Base-by-base conservation (phyloP, 2,797 vertebrate species). In the Antennarius maculatus region DNA sequence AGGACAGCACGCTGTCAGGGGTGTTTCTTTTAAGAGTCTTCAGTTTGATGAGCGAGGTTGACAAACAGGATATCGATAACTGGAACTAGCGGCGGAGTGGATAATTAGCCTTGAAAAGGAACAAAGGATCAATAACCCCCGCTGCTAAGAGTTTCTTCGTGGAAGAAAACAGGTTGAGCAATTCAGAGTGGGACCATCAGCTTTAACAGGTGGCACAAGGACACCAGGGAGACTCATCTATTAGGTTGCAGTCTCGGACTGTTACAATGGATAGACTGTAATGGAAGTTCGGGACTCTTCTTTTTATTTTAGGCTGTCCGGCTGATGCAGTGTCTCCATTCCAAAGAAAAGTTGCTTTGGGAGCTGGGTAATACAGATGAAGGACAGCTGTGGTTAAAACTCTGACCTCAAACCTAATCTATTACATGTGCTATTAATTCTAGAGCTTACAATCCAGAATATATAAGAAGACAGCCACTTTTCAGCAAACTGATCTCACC, bases 81-180 rank as follows among this genome's bases (percentile, higher is more conserved):
- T 83, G 84, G 86, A 90, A 88, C 86, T 89, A 71, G 81, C 79
- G 54, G 78, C 61, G 82, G 84, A 88, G 86, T 90, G 86, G 88
- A 89, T 92, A 93, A 93, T 93, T 93, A 91, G 90, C 86, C 85
- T 86, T 89, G 90, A 91, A 91, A 84, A 84, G 81, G 85, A 89
- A 88, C 79, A 82, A 77, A 85, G 85, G 88, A 92, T 93, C 91
- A 90, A 93, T 92, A 90, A 10, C 42, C 51, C 43, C 62, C 58
- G 10, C 77, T 73, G 61, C 78, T 65, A 74, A 66, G 83, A 75
- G 67, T 88, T 85, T 85, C 83, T 80, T 86, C 79, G 76, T 66
- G 61, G 76, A 23, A 45, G 79, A 81, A 86, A 87, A 79, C 76
- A 77, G 80, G 64, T 71, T 69, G 50, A 72, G 52, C 73, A 60